A percentile compares a stretch with the other conserved stretches of the same genome.
Conservation (phyloP, 2,797 vertebrate species). For the Podarcis siculus region DNA sequence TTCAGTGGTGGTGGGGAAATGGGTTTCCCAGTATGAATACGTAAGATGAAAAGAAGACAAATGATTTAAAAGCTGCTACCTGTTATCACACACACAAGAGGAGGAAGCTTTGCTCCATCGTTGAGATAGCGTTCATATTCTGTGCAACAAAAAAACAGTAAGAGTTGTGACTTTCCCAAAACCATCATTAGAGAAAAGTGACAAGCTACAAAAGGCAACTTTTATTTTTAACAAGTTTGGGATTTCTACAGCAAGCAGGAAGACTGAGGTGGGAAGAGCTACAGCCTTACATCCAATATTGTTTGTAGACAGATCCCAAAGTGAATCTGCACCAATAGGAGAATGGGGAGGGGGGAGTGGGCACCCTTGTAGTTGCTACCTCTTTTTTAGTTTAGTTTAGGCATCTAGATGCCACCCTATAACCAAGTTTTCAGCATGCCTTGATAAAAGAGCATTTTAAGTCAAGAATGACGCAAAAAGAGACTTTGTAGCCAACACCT, state of each 20-base stretch:
- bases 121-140: slow-evolving; percentile 84
- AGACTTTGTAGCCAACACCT: not conserved
- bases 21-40: not conserved
- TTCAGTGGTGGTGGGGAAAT: not conserved
- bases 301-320: not conserved
- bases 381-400: not conserved
- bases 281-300: too few species aligned
- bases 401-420: not conserved
- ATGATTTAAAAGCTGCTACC: slow-evolving; percentile 72
- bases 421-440: not conserved
- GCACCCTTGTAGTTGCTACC: not conserved
- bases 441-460: too few species aligned
- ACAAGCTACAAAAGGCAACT: not conserved
- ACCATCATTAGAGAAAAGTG: not conserved
- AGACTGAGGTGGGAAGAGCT: not conserved
- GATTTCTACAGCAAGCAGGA: not conserved
- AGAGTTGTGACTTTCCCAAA: not conserved
- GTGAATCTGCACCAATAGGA: not conserved
- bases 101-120: slow-evolving; percentile 81
- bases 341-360: too few species aligned
- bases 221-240: not conserved
- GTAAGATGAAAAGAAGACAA: not conserved
- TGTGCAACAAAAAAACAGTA: slow-evolving; percentile 61
- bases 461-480: not conserved
- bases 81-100: slow-evolving; percentile 94